A percentile compares a stretch with the other conserved stretches of the same genome.
These are phyloP conservation scores for Lingula anatina DNA, from an alignment of 2,888 invertebrate species.

Conservation along the genomic window DNA sequence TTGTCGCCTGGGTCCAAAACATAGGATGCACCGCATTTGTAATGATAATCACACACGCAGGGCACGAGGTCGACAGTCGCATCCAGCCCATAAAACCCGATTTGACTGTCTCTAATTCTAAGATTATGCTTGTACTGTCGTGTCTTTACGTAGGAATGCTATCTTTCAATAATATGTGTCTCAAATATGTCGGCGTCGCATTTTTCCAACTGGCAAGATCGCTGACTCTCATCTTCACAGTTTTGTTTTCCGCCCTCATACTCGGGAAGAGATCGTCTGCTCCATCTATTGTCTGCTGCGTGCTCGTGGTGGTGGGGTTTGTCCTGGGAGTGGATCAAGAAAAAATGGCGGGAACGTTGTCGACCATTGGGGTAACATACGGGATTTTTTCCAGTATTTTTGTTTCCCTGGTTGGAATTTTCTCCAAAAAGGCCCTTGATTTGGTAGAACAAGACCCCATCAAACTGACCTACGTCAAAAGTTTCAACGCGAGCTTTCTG, in stretches of 20 bases:
- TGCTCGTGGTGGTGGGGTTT: neutral
- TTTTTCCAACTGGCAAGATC: neutral
- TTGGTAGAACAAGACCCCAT: neutral
- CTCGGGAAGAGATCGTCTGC: neutral
- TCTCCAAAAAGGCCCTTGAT: neutral
- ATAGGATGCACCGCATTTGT: neutral
- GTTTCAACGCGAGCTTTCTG: neutral
- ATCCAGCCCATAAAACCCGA: neutral
- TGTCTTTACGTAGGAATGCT: neutral
- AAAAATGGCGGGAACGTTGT: neutral
- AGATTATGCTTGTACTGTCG: neutral
- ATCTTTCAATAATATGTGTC: neutral
- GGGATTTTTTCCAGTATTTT: neutral
- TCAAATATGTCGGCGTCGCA: neutral
- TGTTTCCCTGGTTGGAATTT: neutral
- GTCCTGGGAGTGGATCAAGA: neutral
- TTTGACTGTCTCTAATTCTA: neutral
- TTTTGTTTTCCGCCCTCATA: neutral
- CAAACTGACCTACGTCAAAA: neutral
- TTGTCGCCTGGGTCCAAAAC: neutral
- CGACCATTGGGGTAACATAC: neutral
- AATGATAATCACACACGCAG: neutral
- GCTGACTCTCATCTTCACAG: neutral
- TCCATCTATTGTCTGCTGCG: neutral
- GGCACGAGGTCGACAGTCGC: neutral